Conservation (phyloP, 2,888 invertebrate genomes). For the Pseudeuparius sepicola region DNA sequence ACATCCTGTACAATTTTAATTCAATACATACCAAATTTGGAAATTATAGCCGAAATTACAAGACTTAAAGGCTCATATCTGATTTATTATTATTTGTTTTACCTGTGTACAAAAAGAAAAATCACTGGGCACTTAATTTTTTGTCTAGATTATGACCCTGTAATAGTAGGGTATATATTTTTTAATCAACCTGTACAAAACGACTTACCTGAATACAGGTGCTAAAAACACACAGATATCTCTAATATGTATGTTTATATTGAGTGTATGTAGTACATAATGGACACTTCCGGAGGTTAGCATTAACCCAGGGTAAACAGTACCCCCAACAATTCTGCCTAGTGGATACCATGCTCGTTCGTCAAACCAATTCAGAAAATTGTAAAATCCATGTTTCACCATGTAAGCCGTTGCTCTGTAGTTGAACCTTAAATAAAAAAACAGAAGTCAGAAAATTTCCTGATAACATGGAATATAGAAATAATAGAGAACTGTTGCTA, state of each 20-base stretch:
- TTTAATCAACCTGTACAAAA: too few relatives aligned
- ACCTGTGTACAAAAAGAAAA: too few relatives aligned
- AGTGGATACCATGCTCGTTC: conserved; percentile 99
- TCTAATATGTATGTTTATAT: conserved; percentile 96
- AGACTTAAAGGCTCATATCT: too few relatives aligned
- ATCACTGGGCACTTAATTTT: too few relatives aligned
- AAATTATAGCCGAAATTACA: too few relatives aligned
- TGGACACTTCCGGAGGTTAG: conserved; percentile 97
- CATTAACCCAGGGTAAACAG: conserved; percentile 99
- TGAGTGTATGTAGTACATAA: conserved; percentile 78
- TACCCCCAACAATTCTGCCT: conserved; percentile 97
- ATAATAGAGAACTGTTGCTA: conserved; percentile 6
- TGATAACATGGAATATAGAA: conserved; percentile 7
- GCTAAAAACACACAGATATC: conserved; percentile 99
- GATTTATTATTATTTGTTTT: too few relatives aligned
- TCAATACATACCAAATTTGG: too few relatives aligned
- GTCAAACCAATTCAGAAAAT: conserved; percentile 99
- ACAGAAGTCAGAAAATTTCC: conserved; percentile 29
- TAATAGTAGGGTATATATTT: too few relatives aligned
- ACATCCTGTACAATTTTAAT: too few relatives aligned
- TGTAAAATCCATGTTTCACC: conserved; percentile 99
- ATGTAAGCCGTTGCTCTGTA: conserved; percentile 98
- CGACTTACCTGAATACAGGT: conserved; percentile 78
- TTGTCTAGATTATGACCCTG: too few relatives aligned
- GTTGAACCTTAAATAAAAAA: conserved; percentile 72